Conservation (phyloP, 2,888 invertebrate species). For the Platycnemis pennipes region DNA sequence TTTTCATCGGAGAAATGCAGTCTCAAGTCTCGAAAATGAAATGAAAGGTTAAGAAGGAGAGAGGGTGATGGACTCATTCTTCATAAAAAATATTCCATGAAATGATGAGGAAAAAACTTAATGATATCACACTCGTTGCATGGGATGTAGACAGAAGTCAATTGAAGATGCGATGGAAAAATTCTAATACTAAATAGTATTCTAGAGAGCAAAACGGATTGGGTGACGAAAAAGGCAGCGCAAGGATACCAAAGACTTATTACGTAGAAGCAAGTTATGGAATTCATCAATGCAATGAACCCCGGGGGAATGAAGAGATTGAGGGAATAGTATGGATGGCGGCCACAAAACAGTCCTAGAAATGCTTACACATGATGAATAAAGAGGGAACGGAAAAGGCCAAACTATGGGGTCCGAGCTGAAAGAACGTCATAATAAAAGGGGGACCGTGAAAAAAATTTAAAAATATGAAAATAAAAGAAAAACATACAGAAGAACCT, state of each 20-base stretch:
- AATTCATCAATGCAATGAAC: neutral
- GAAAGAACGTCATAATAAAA: neutral
- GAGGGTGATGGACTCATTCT: no score
- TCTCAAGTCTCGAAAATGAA: no score
- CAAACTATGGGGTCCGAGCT: neutral
- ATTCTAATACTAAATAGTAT: neutral
- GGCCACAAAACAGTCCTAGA: neutral
- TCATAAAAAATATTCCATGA: no score
- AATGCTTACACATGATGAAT: neutral
- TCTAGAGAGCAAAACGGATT: neutral
- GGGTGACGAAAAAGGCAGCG: neutral
- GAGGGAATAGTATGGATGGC: neutral
- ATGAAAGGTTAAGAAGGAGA: no score
- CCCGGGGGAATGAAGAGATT: conserved; percentile 11
- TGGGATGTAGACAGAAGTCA: neutral
- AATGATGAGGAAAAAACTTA: no score
- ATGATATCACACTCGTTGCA: no score
- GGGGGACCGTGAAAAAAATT: neutral
- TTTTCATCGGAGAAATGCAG: no score
- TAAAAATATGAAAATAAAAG: neutral
- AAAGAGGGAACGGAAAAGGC: neutral
- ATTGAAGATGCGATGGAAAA: neutral
- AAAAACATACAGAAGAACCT: neutral
- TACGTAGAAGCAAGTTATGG: neutral
- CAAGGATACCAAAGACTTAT: neutral